Conservation (phyloP, 2,888 invertebrate species). For the Clitarchus hookeri region DNA sequence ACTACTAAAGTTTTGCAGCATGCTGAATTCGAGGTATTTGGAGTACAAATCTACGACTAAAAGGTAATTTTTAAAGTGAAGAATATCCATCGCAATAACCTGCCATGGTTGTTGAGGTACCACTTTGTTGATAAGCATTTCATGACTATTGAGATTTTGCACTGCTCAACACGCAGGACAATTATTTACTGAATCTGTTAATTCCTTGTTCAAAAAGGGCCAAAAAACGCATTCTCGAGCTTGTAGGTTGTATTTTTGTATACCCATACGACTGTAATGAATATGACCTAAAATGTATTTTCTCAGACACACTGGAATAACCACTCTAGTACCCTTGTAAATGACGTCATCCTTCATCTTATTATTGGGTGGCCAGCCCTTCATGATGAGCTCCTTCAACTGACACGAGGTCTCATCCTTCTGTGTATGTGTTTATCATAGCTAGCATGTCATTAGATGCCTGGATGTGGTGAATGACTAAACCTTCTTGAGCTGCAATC, state of each 20-base stretch:
- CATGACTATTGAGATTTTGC: no score
- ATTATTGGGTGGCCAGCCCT: not conserved
- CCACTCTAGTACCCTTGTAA: not conserved
- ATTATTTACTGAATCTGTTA: no score
- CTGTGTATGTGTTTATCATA: not conserved
- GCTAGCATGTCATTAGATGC: not conserved
- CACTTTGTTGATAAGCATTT: no score
- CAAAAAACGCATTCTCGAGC: no score
- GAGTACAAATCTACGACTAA: no score
- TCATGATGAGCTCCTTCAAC: not conserved
- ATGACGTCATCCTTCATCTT: not conserved
- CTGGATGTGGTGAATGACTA: not conserved
- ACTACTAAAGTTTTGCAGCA: no score
- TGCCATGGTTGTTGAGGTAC: no score
- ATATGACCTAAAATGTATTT: not conserved
- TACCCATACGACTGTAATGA: not conserved
- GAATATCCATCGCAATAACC: no score
- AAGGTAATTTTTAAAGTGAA: no score
- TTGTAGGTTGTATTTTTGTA: not conserved
- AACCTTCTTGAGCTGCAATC: constrained; percentile 3
- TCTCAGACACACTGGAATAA: not conserved
- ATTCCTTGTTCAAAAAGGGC: no score
- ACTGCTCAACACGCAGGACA: no score
- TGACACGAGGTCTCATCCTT: not conserved
- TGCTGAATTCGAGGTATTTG: no score